Evolutionary conservation across 2,113 vertebrate species (phyloP).

Genomic region (Xenopus borealis): DNA sequence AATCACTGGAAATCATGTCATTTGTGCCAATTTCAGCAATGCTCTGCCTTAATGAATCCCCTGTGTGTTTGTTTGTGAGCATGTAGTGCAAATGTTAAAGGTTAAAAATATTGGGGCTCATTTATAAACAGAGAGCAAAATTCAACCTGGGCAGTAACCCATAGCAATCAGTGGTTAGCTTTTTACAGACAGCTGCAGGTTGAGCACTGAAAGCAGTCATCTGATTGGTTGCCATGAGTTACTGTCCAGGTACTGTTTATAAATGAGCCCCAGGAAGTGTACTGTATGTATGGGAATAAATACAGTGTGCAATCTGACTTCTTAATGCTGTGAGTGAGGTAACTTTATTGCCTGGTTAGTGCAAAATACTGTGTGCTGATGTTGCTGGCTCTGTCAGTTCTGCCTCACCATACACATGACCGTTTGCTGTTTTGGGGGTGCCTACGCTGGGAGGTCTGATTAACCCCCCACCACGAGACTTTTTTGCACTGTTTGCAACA

Average conservation of each 20-base stretch:
- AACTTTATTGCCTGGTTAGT: not conserved
- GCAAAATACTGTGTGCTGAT: conserved; percentile 20
- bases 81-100: not conserved
- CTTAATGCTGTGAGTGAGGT: not conserved
- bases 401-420: conserved; percentile 30
- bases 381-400: conserved; percentile 26
- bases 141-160: too few species aligned
- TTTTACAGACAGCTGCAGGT: too few species aligned
- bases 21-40: not conserved
- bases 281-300: not conserved
- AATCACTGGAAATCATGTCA: not conserved
- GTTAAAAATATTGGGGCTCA: too few species aligned
- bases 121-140: too few species aligned
- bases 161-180: too few species aligned
- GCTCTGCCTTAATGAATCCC: not conserved
- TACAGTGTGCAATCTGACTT: not conserved
- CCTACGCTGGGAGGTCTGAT: conserved; percentile 9
- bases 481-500: conserved; percentile 39
- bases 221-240: too few species aligned
- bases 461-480: conserved; percentile 13
- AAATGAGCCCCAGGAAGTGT: not conserved
- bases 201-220: too few species aligned
- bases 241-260: too few species aligned
- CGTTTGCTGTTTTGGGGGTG: conserved; percentile 39
- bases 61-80: not conserved